Percentiles rank a stretch among this genome's conserved stretches.
These are phyloP conservation scores for Falco columbarius DNA, from an alignment of 2,797 vertebrate species.

Conservation along the genomic window DNA sequence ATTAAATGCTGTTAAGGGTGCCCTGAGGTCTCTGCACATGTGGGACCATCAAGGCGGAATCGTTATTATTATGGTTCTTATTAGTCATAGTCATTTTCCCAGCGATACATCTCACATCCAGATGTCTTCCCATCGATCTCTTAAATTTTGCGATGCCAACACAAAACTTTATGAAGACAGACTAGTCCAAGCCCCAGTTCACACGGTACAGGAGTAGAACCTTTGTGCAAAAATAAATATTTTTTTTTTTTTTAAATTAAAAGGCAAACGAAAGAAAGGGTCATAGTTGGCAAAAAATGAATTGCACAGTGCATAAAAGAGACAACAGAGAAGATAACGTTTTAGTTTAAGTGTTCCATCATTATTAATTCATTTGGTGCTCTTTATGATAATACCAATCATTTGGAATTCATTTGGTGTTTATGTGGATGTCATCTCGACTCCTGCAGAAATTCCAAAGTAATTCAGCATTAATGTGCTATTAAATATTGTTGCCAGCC, in stretches of 20 bases:
- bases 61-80: slow-evolving; percentile 32
- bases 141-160: neutral
- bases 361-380: slow-evolving; percentile 78
- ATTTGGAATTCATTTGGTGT: slow-evolving; percentile 75
- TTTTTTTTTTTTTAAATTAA: neutral
- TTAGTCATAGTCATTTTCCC: slow-evolving; percentile 56
- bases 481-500: slow-evolving; percentile 76
- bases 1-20: slow-evolving; percentile 15
- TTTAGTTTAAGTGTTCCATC: slow-evolving; percentile 70
- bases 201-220: neutral
- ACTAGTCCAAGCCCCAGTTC: neutral
- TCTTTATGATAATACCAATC: slow-evolving; percentile 75
- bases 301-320: slow-evolving; percentile 35
- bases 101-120: neutral
- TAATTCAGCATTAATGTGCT: slow-evolving; percentile 74
- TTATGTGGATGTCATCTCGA: slow-evolving; percentile 69
- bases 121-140: slow-evolving; percentile 30
- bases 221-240: neutral
- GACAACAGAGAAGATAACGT: slow-evolving; percentile 60
- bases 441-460: slow-evolving; percentile 66
- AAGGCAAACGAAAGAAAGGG: slow-evolving; percentile 50
- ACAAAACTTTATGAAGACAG: neutral
- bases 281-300: slow-evolving; percentile 56
- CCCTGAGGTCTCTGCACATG: slow-evolving; percentile 49
- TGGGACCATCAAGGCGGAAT: slow-evolving; percentile 42